Evolutionary conservation across 1,140 invertebrate species (phyloP), one percentile per base, ranked within the genome.

Genomic region (Penaeus chinensis): DNA sequence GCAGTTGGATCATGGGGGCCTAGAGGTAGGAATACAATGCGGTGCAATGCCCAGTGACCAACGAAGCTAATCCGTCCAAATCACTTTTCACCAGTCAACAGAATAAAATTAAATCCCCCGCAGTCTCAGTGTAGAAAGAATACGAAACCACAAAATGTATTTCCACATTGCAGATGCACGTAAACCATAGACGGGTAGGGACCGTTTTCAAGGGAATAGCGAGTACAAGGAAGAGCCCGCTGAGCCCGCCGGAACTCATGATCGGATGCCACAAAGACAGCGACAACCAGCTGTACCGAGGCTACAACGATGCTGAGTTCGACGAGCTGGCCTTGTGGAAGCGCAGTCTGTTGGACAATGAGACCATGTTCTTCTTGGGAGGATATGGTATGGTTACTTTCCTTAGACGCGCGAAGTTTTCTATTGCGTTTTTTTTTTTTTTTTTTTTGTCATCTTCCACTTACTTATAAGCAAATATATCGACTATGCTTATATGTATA

Each of bases 271-370:
- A 90, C 87, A 77, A 65, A 81, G 84, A 60, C 79, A 60, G 65
- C 54, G 8, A 79, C 69, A 65, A 89, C 62, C 20, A n/a, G 8
- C 24, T n/a, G 4, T 91, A 91, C 80, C 78, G 84, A 0, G 69
- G 90, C 19, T 91, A 81, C 84, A 71, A 63, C 10, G 37, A 85
- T 18, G 91, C 87, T 0, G 83, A 89, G 27, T 84, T 91, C 37
- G 91, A 91, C 83, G 91, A 91, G 86, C 82, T 91, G n/a, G 91
- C 89, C 60, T 84, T 89, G 22, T 91, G 91, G 91, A 87, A 71
- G 63, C 71, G 77, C 20, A 27, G 66, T 37, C 60, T 91, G 10
- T 42, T 85, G 3, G 89, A 89, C 18, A 80, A 89, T 19, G 79
- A 90, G n/a, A 81, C 82, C 2, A 32, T 74, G 42, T 91, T 84